These are phyloP conservation scores for Schizaphis graminum DNA, from an alignment of 2,888 invertebrate species.

Conservation along the genomic window DNA sequence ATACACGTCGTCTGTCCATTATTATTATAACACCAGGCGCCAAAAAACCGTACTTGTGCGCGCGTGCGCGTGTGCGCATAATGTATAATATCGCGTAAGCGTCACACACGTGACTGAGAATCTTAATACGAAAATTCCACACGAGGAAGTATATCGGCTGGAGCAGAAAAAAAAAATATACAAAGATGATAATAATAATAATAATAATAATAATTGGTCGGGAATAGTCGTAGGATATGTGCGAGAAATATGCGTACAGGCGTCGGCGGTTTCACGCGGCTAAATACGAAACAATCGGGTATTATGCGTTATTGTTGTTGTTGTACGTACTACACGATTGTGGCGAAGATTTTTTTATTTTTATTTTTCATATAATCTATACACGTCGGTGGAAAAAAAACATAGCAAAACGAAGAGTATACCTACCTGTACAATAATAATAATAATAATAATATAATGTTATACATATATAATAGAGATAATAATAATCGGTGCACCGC, in stretches of 20 bases:
- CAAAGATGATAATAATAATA: background rate
- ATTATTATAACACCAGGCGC: conserved; percentile 21
- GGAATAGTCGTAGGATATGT: background rate
- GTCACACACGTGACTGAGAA: conserved; percentile 49
- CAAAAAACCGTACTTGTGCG: background rate
- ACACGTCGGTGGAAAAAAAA: background rate
- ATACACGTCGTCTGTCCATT: background rate
- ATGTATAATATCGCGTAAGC: background rate
- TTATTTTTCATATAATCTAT: background rate
- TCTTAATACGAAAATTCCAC: conserved; percentile 64
- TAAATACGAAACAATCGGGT: conserved; percentile 59
- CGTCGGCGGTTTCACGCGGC: conserved; percentile 53
- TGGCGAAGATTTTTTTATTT: conserved; percentile 11
- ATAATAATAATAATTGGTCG: conserved; percentile 26
- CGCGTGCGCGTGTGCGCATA: background rate
- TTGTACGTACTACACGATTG: background rate
- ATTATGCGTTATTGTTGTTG: conserved; percentile 11
- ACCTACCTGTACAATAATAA: too few species aligned
- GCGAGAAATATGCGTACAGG: background rate
- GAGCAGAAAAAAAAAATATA: background rate
- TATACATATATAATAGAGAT: background rate
- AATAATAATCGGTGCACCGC: conserved; percentile 59
- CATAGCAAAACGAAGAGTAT: background rate
- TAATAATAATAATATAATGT: background rate
- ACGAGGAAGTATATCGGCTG: conserved; percentile 28